Percentiles rank a stretch among this genome's conserved stretches.
These are phyloP conservation scores for Apeltes quadracus DNA, from an alignment of 2,113 vertebrate genomes.

Conservation along the genomic window DNA sequence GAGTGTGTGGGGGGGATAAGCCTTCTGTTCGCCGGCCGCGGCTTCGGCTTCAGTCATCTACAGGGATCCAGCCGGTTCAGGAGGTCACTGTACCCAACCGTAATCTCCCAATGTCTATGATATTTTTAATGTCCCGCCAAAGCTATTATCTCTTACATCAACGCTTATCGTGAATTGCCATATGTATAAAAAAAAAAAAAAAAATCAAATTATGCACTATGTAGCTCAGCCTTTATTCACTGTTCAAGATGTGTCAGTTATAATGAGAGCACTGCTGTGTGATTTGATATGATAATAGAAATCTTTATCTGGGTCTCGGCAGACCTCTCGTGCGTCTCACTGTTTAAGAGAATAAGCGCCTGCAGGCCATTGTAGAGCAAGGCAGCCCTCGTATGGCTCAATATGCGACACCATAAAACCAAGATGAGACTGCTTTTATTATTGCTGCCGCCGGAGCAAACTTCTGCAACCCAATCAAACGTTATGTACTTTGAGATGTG, in stretches of 20 bases:
- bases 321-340: slow-evolving; percentile 67
- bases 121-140: slow-evolving; percentile 72
- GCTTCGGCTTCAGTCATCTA: slow-evolving; percentile 52
- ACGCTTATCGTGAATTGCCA: slow-evolving; percentile 71
- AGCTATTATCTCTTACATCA: slow-evolving; percentile 69
- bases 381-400: slow-evolving; percentile 72
- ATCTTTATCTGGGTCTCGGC: slow-evolving; percentile 75
- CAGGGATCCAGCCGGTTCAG: slow-evolving; percentile 76
- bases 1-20: too few species aligned
- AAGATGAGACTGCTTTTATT: slow-evolving; percentile 77
- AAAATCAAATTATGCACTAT: slow-evolving; percentile 78
- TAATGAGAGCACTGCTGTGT: slow-evolving; percentile 74
- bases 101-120: slow-evolving; percentile 76
- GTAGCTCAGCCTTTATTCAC: slow-evolving; percentile 72
- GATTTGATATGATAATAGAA: slow-evolving; percentile 81
- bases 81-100: slow-evolving; percentile 75
- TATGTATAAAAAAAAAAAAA: slow-evolving; percentile 62
- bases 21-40: slow-evolving; percentile 35
- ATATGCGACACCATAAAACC: slow-evolving; percentile 79
- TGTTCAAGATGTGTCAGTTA: slow-evolving; percentile 75
- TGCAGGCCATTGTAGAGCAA: slow-evolving; percentile 69
- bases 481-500: slow-evolving; percentile 69
- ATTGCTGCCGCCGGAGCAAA: slow-evolving; percentile 62
- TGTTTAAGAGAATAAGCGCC: slow-evolving; percentile 65
- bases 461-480: slow-evolving; percentile 71